Evolutionary conservation across 2,888 invertebrate species (phyloP), one percentile per base, ranked within the genome.

Genomic region (Brachyopa scutellaris): DNA sequence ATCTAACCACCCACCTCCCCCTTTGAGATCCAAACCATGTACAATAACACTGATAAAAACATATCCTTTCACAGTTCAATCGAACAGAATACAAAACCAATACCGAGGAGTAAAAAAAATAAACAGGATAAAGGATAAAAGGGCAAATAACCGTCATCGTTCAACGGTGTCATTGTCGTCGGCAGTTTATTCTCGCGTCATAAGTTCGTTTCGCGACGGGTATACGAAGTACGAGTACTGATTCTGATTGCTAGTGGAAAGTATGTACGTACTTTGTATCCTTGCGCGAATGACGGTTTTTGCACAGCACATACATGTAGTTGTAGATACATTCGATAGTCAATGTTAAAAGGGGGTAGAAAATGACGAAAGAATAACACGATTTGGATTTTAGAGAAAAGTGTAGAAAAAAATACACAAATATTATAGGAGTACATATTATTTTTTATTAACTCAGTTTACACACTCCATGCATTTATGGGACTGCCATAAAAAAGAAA

Each of bases 141-240:
- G 51, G 38, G 40, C 59, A 61, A 70, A 61, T 59, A 70, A 59
- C 70, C 51, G 40, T 70, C 70, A 61, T 31, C 57, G 26, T 45
- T 49, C 47, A 21, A 47, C 47, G 45, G 2, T 21, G 40, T 42
- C 42, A n/a, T 57, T 59, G 57, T 57, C 47, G 38, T 61, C 59
- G 51, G 59, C 49, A 70, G 70, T 70, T 33, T 61, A 59, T 70
- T 59, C 59, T 61, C 59, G 70, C 70, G 70, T 51, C 70, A 70
- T 61, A 70, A 70, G 70, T 70, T 70, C 70, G 42, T 70, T 70
- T 70, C 70, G 70, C 70, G 70, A 70, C 59, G 70, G 51, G 19
- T 45, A 42, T 45, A 11, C 5, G 13, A 15, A n/a, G 33, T 26
- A 26, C 40, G 40, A 51, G 29, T 51, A 49, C 59, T 70, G 51